Conservation (phyloP, 2,797 vertebrate species). For the Discoglossus pictus region DNA sequence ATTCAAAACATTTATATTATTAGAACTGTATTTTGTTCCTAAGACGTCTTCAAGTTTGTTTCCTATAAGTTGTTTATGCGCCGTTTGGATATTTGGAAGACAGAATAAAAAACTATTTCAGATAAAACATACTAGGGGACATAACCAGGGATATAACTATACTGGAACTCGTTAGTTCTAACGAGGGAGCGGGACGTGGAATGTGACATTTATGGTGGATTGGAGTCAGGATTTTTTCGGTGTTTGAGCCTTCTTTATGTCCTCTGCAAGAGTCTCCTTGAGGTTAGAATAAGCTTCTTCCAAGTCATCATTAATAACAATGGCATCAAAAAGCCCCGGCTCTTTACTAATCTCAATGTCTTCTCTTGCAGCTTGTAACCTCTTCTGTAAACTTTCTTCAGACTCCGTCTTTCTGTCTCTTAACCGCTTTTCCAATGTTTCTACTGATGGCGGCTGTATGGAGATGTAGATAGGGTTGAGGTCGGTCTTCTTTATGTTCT, state of each 20-base stretch:
- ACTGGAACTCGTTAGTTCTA: too few relatives aligned
- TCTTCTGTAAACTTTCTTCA: constrained; percentile 85
- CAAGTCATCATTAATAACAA: constrained; percentile 87
- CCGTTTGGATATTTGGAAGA: too few relatives aligned
- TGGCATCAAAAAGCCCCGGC: constrained; percentile 80
- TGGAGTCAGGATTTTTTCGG: constrained; percentile 26
- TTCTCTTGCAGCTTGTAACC: constrained; percentile 74
- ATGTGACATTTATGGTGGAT: too few relatives aligned
- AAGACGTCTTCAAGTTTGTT: too few relatives aligned
- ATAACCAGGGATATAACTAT: too few relatives aligned
- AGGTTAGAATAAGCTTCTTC: constrained; percentile 79
- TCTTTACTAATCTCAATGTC: constrained; percentile 92
- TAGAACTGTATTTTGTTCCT: too few relatives aligned
- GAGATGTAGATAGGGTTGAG: constrained; percentile 90
- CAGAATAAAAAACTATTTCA: too few relatives aligned
- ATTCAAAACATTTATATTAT: too few relatives aligned
- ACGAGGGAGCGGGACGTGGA: too few relatives aligned
- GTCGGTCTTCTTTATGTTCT: constrained; percentile 87
- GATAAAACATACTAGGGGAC: too few relatives aligned
- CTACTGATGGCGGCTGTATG: constrained; percentile 87
- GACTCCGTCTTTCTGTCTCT: constrained; percentile 88
- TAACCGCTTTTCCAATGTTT: constrained; percentile 85
- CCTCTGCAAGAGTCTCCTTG: constrained; percentile 72
- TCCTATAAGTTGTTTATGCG: too few relatives aligned
- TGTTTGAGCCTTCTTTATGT: constrained; percentile 4